These are phyloP conservation scores for Phaedon cochleariae DNA, from an alignment of 2,888 invertebrate species.

Conservation along the genomic window DNA sequence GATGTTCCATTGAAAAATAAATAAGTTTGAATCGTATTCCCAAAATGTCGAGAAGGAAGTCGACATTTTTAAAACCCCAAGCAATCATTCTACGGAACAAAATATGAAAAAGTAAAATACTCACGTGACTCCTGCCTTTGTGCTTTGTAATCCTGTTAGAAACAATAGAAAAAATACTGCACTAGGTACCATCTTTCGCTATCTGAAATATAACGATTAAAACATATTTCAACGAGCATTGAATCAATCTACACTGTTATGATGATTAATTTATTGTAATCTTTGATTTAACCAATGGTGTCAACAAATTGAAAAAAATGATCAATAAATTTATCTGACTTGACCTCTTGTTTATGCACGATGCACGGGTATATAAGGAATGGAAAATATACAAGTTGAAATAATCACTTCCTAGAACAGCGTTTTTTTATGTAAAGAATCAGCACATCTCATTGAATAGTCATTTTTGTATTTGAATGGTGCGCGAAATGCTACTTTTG, in stretches of 20 bases:
- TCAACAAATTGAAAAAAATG: conserved; percentile 39
- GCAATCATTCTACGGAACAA: no score
- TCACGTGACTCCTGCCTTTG: conserved; percentile 43
- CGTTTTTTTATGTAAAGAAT: neutral
- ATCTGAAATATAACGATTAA: conserved; percentile 9
- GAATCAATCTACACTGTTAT: neutral
- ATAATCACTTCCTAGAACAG: neutral
- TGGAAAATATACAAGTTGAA: neutral
- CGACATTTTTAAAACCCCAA: no score
- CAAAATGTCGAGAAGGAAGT: no score
- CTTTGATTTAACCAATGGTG: conserved; percentile 38
- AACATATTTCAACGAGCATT: neutral
- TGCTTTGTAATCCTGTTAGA: conserved; percentile 23
- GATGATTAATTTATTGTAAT: conserved; percentile 17
- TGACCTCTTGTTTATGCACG: conserved; percentile 37
- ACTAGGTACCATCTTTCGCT: conserved; percentile 35
- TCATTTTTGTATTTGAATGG: no score
- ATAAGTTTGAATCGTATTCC: no score
- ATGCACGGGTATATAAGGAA: neutral
- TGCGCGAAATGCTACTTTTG: no score
- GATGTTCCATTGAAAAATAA: no score
- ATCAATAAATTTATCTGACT: conserved; percentile 37
- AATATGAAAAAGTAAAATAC: conserved; percentile 28
- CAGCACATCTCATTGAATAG: no score
- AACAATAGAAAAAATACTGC: conserved; percentile 34